Conservation (phyloP, 2,888 invertebrate species). For the Cheiracanthium punctorium region DNA sequence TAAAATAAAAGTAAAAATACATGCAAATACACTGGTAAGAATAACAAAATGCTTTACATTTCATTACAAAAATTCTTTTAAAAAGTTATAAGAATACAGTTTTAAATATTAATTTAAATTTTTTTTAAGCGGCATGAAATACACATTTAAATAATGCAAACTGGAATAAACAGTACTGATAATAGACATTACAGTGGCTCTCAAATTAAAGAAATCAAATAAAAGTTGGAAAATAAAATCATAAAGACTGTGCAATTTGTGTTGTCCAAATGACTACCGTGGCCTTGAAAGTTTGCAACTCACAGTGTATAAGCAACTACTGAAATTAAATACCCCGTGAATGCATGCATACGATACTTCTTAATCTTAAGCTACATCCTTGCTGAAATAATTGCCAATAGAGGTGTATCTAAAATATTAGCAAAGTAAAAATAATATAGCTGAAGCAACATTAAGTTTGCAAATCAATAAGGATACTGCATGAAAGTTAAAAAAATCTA, state of each 20-base stretch:
- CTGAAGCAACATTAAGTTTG: neutral
- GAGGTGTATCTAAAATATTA: neutral
- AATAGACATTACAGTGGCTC: constrained; percentile 48
- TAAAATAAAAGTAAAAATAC: no score
- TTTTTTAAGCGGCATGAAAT: no score
- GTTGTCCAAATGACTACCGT: neutral
- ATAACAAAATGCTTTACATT: no score
- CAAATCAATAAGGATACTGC: neutral
- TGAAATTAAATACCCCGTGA: constrained; percentile 3
- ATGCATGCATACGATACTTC: constrained; percentile 40
- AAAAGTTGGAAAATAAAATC: constrained; percentile 1
- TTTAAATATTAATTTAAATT: no score
- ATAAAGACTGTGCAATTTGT: neutral
- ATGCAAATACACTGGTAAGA: no score
- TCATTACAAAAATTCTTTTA: no score
- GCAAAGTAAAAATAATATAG: no score
- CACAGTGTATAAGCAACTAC: neutral
- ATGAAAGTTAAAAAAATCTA: neutral
- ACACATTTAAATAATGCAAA: no score
- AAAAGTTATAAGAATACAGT: no score
- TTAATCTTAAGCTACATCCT: constrained; percentile 53
- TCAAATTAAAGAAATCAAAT: constrained; percentile 33
- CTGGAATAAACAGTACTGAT: neutral
- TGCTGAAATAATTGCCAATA: constrained; percentile 35
- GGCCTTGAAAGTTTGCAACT: neutral